phyloP scores from a whole-genome alignment of 1,140 invertebrate species.

The Pogonomyrmex californicus region DNA sequence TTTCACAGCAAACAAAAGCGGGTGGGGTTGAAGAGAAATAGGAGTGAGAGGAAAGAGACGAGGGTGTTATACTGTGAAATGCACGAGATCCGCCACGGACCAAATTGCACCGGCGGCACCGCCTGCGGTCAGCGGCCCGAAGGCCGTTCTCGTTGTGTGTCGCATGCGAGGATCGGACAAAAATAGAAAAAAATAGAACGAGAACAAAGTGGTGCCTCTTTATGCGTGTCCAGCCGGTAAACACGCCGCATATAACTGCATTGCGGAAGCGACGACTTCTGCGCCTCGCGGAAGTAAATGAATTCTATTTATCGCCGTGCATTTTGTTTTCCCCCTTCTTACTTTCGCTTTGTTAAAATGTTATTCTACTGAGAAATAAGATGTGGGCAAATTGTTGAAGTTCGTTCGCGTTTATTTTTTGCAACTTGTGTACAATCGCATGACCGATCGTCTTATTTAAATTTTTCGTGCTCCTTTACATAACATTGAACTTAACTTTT shows the following conservation, averaged over 20 bases:
- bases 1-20: slow-evolving; percentile 34
- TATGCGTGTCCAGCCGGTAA: slow-evolving; percentile 68
- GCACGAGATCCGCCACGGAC: slow-evolving; percentile 35
- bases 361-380: slow-evolving; percentile 40
- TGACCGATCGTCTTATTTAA: neutral
- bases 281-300: slow-evolving; percentile 48
- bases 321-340: slow-evolving; percentile 42
- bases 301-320: slow-evolving; percentile 61
- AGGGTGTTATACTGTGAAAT: slow-evolving; percentile 44
- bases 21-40: neutral
- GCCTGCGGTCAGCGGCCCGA: slow-evolving; percentile 31
- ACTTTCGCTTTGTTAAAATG: slow-evolving; percentile 51
- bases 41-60: neutral
- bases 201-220: slow-evolving; percentile 67
- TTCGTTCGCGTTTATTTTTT: neutral
- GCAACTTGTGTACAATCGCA: neutral
- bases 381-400: neutral
- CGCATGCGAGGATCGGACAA: slow-evolving; percentile 34
- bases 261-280: slow-evolving; percentile 63
- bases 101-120: slow-evolving; percentile 55
- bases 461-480: neutral
- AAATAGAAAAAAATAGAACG: slow-evolving; percentile 67
- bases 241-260: slow-evolving; percentile 67
- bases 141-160: slow-evolving; percentile 36
- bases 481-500: too few species aligned